phyloP scores from a whole-genome alignment of 2,888 invertebrate genomes.

The Chymomyza caudatula region DNA sequence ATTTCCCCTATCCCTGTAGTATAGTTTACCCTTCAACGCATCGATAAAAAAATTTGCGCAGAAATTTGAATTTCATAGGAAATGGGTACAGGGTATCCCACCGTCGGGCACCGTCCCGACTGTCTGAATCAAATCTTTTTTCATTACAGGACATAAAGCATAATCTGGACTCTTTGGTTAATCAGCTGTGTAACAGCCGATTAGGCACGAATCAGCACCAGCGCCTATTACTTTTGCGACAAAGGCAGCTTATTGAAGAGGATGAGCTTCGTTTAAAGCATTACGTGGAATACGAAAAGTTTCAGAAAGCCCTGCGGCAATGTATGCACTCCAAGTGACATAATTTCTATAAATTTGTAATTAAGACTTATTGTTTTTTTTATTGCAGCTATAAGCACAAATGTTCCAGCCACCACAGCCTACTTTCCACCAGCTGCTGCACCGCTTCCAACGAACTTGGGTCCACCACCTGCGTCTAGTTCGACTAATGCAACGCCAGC shows the following conservation, averaged over 20 bases:
- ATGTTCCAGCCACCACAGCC: conserved; percentile 57
- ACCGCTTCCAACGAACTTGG: conserved; percentile 52
- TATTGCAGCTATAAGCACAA: conserved; percentile 58
- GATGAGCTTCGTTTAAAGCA: conserved; percentile 77
- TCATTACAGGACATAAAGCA: conserved; percentile 76
- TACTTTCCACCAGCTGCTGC: conserved; percentile 61
- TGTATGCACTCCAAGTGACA: conserved; percentile 51
- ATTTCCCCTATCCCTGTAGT: no score
- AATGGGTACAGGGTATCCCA: no score
- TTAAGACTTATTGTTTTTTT: neutral
- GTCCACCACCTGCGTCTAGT: conserved; percentile 8
- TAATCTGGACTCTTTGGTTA: conserved; percentile 76
- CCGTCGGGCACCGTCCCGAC: no score
- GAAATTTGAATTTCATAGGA: no score
- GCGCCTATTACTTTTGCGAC: conserved; percentile 74
- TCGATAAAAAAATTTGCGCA: no score
- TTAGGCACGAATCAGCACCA: conserved; percentile 77
- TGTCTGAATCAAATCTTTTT: neutral
- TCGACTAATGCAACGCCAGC: conserved; percentile 51
- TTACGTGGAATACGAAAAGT: conserved; percentile 77
- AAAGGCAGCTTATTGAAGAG: conserved; percentile 78
- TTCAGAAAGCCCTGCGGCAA: conserved; percentile 76
- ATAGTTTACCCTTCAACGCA: no score
- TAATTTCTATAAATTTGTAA: neutral
- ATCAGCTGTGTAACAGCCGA: conserved; percentile 74